phyloP scores from a whole-genome alignment of 2,888 invertebrate genomes.

The Ernsta delagoae region DNA sequence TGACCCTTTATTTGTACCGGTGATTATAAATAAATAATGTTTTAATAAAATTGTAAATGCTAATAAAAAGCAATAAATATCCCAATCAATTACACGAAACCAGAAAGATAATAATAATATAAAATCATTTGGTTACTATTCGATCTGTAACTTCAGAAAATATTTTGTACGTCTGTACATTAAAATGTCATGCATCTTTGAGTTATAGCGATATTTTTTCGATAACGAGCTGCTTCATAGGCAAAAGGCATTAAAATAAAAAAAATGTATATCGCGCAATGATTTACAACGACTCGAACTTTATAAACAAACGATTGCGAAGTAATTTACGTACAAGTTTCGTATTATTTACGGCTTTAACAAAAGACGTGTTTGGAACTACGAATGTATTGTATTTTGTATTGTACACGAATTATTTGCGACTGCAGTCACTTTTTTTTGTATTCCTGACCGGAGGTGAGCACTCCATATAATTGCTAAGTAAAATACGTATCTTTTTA shows the following conservation, averaged over 20 bases:
- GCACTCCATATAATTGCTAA: no score
- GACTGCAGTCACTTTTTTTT: not conserved
- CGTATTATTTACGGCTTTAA: conserved; percentile 25
- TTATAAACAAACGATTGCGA: conserved; percentile 30
- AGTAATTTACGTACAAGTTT: conserved; percentile 26
- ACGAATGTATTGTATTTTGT: conserved; percentile 13
- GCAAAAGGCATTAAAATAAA: conserved; percentile 33
- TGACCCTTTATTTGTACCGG: no score
- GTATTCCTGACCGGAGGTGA: no score
- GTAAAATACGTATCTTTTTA: no score
- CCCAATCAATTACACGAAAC: not conserved
- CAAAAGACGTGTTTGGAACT: conserved; percentile 19
- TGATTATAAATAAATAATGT: no score
- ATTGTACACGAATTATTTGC: not conserved
- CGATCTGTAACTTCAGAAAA: conserved; percentile 24
- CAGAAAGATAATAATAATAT: not conserved
- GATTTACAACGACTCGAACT: conserved; percentile 28
- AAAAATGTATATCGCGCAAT: conserved; percentile 28
- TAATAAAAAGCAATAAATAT: not conserved
- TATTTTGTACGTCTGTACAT: conserved; percentile 26
- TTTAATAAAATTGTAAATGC: no score
- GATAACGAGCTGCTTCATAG: conserved; percentile 31
- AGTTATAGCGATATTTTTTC: conserved; percentile 28
- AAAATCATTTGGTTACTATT: conserved; percentile 16
- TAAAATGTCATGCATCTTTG: conserved; percentile 27